phyloP scores from a whole-genome alignment of 2,797 vertebrate genomes.

The Distichodus sexfasciatus region DNA sequence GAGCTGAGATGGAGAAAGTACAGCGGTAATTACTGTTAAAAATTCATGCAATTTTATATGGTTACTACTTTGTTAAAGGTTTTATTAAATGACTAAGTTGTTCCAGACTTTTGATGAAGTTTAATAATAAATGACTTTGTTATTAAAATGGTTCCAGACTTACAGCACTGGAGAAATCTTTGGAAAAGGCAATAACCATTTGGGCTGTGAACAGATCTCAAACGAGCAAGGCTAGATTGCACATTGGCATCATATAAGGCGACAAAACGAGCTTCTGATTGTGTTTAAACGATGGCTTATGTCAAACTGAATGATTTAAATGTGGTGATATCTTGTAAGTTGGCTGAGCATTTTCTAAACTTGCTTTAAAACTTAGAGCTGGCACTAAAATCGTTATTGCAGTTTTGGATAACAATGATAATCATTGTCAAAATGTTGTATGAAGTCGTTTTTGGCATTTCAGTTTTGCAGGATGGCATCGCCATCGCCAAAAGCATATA shows the following conservation, averaged over 20 bases:
- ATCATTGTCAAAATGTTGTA: no score
- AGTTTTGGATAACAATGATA: no score
- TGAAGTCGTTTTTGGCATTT: no score
- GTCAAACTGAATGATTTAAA: neutral
- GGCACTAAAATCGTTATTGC: no score
- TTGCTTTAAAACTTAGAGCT: no score
- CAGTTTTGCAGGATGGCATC: no score
- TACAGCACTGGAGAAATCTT: neutral
- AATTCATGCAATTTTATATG: neutral
- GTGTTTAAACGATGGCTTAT: neutral
- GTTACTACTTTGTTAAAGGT: neutral
- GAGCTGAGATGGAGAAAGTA: neutral
- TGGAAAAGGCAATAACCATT: neutral
- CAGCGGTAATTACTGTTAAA: conserved; percentile 2
- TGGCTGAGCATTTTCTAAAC: no score
- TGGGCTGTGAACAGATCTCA: no score
- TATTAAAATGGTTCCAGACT: neutral
- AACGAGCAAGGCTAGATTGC: no score
- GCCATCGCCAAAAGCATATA: no score
- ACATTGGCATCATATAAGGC: neutral
- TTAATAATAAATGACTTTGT: neutral
- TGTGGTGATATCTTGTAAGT: neutral
- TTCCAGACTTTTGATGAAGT: conserved; percentile 10
- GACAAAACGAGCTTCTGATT: neutral
- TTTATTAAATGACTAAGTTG: neutral